phyloP scores from a whole-genome alignment of 2,888 invertebrate genomes.

The Morpho deidamia region DNA sequence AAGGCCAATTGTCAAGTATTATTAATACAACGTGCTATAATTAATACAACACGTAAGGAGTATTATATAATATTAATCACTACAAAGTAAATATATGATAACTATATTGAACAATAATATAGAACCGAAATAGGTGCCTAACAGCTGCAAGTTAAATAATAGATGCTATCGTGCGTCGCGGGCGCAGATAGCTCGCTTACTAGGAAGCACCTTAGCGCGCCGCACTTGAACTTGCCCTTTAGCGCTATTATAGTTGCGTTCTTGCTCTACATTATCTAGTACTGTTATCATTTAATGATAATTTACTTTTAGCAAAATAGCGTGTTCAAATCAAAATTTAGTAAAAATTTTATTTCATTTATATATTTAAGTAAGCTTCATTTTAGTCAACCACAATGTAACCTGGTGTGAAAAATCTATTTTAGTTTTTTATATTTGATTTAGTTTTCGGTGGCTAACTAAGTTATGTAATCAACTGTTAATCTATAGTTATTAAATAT shows the following conservation, averaged over 20 bases:
- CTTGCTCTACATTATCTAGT: slow-evolving; percentile 18
- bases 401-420: no score
- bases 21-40: no score
- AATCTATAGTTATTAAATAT: slow-evolving; percentile 18
- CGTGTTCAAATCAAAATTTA: neutral
- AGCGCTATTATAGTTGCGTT: slow-evolving; percentile 21
- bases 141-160: slow-evolving; percentile 22
- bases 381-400: no score
- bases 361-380: no score
- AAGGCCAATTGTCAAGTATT: no score
- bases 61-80: no score
- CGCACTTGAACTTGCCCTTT: slow-evolving; percentile 69
- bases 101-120: no score
- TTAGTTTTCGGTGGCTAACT: no score
- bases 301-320: slow-evolving; percentile 6
- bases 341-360: neutral
- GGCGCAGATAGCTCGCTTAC: slow-evolving; percentile 35
- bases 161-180: slow-evolving; percentile 29
- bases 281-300: slow-evolving; percentile 15
- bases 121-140: neutral
- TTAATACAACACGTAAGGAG: no score
- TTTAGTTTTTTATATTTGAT: no score
- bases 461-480: no score
- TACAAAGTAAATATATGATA: no score
- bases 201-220: slow-evolving; percentile 65